Conservation (phyloP, 2,888 invertebrate genomes). For the Gastrophysa polygoni region DNA sequence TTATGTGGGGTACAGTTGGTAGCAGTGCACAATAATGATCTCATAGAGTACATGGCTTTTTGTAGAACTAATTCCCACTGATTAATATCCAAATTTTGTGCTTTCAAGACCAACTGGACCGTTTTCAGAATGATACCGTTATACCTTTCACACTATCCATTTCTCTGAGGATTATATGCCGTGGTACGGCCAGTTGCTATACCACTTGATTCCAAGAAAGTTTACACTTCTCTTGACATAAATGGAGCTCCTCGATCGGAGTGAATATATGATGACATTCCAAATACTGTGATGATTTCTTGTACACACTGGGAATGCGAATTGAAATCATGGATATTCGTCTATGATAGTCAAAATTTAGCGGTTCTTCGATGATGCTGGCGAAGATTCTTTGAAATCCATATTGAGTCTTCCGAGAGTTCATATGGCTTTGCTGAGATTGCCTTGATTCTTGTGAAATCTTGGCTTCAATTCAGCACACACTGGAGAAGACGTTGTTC, state of each 20-base stretch:
- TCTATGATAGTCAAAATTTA: slow-evolving; percentile 8
- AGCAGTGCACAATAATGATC: background rate
- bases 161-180: slow-evolving; percentile 1
- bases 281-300: background rate
- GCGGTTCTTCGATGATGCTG: background rate
- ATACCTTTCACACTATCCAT: slow-evolving; percentile 1
- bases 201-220: background rate
- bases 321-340: slow-evolving; percentile 7
- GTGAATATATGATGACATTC: background rate
- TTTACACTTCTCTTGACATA: background rate
- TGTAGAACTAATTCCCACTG: background rate
- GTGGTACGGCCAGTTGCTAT: background rate
- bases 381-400: slow-evolving; percentile 10
- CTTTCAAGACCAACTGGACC: background rate
- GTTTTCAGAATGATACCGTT: background rate
- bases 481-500: slow-evolving; percentile 2
- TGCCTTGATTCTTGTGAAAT: background rate
- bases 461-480: slow-evolving; percentile 13
- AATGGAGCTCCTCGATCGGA: slow-evolving; percentile 4
- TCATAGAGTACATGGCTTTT: background rate
- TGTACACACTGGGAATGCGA: background rate
- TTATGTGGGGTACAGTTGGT: slow-evolving; percentile 1
- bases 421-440: background rate
- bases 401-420: slow-evolving; percentile 4
- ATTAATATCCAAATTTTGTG: background rate